Conservation (phyloP, 2,797 vertebrate species). For the Artibeus lituratus region DNA sequence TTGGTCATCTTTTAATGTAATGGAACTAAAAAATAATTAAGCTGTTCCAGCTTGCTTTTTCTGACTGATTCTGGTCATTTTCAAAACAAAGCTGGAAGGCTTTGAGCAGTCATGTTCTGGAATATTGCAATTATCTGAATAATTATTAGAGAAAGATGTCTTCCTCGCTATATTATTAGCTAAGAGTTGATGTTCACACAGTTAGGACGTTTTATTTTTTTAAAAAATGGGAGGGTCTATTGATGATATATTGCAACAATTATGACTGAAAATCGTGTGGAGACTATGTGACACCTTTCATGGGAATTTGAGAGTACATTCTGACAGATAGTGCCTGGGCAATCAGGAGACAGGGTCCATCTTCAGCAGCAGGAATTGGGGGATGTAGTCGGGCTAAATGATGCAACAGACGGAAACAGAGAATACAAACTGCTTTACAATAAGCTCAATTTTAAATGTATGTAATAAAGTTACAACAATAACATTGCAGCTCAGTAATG, state of each 20-base stretch:
- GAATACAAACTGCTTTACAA: slow-evolving; percentile 73
- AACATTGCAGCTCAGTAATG: slow-evolving; percentile 69
- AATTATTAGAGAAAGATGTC: slow-evolving; percentile 31
- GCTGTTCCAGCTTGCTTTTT: not conserved
- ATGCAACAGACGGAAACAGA: slow-evolving; percentile 60
- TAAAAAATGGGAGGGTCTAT: slow-evolving; percentile 11
- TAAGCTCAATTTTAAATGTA: slow-evolving; percentile 77
- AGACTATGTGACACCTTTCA: not conserved
- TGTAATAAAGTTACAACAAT: slow-evolving; percentile 75
- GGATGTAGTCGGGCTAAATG: slow-evolving; percentile 59
- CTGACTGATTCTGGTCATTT: not conserved
- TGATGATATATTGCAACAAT: slow-evolving; percentile 69
- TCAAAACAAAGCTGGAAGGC: not conserved
- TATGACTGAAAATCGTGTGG: slow-evolving; percentile 72
- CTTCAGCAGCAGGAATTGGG: slow-evolving; percentile 65
- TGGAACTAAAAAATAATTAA: not conserved
- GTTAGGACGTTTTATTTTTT: slow-evolving; percentile 57
- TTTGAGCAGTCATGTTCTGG: not conserved
- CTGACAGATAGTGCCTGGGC: slow-evolving; percentile 6
- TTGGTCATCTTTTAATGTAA: not conserved
- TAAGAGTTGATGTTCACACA: slow-evolving; percentile 66
- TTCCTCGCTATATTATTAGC: slow-evolving; percentile 63
- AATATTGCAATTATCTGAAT: not conserved
- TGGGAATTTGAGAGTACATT: not conserved
- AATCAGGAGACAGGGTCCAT: slow-evolving; percentile 48